These are phyloP conservation scores for Nasonia giraulti DNA, from an alignment of 1,140 invertebrate genomes.

Conservation along the genomic window DNA sequence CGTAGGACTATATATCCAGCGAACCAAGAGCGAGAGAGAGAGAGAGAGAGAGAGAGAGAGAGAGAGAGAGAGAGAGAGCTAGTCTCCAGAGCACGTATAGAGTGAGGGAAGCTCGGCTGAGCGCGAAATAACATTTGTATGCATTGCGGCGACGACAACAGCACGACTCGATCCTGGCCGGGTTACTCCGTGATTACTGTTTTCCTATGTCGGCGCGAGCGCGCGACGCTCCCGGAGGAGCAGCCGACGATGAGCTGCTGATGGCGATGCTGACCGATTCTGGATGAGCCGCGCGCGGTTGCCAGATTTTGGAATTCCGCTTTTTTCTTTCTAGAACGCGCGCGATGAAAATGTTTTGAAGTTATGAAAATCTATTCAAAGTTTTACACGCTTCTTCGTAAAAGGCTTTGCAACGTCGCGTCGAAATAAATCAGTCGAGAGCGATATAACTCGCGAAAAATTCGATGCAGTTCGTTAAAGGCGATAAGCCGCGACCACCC, in stretches of 20 bases:
- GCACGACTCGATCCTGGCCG: slow-evolving; percentile 64
- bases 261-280: slow-evolving; percentile 26
- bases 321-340: background rate
- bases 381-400: too few species aligned
- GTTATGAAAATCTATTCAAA: background rate
- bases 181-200: slow-evolving; percentile 68
- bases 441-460: background rate
- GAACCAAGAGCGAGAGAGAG: slow-evolving; percentile 47
- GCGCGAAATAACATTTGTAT: slow-evolving; percentile 73
- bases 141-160: slow-evolving; percentile 67
- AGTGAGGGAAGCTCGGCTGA: slow-evolving; percentile 50
- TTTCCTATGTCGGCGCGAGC: slow-evolving; percentile 62
- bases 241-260: slow-evolving; percentile 15
- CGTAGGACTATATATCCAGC: background rate
- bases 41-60: slow-evolving; percentile 52
- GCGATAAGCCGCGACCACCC: background rate
- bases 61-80: slow-evolving; percentile 48
- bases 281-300: background rate
- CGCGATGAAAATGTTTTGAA: background rate
- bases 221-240: background rate
- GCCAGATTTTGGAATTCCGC: background rate
- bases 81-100: slow-evolving; percentile 5
- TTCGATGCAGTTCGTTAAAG: background rate
- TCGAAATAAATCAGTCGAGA: background rate
- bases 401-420: too few species aligned